phyloP scores from a whole-genome alignment of 2,888 invertebrate species.

The Drosophila yooni region DNA sequence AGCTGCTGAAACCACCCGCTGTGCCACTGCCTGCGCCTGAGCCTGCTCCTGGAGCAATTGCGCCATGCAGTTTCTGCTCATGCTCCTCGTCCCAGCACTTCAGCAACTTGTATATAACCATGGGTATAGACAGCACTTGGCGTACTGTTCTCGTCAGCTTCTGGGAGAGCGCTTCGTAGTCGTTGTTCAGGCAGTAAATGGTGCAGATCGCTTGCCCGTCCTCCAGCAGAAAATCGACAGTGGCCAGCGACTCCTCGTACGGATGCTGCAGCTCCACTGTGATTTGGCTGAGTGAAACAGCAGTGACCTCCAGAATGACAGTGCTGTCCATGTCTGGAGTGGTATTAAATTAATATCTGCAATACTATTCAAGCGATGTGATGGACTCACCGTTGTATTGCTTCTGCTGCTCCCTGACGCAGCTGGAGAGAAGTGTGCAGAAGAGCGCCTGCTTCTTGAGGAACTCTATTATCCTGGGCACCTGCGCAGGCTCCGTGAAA shows the following conservation, averaged over 20 bases:
- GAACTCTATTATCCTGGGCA: constrained; percentile 93
- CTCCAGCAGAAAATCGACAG: constrained; percentile 94
- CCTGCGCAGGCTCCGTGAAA: constrained; percentile 97
- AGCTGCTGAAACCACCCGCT: constrained; percentile 37
- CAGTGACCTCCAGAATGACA: constrained; percentile 96
- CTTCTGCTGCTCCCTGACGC: constrained; percentile 92
- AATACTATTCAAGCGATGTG: background rate
- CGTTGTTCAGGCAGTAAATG: constrained; percentile 88
- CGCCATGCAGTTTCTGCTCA: constrained; percentile 85
- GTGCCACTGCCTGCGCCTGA: constrained; percentile 32
- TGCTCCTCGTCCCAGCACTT: constrained; percentile 93
- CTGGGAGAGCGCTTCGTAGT: constrained; percentile 84
- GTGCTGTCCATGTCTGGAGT: constrained; percentile 84
- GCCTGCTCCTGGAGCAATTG: constrained; percentile 30
- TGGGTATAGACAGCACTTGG: constrained; percentile 95
- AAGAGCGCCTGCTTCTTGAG: constrained; percentile 96
- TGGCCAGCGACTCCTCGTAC: constrained; percentile 95
- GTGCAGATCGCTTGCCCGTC: constrained; percentile 93
- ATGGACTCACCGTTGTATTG: constrained; percentile 87
- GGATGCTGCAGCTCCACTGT: constrained; percentile 97
- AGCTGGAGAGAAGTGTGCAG: constrained; percentile 94
- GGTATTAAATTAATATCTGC: background rate
- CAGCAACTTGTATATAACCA: constrained; percentile 94
- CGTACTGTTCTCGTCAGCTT: constrained; percentile 90
- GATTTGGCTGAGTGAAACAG: constrained; percentile 94